Percentiles rank a stretch among this genome's conserved stretches.
phyloP scores from a whole-genome alignment of 1,140 invertebrate genomes.

The Platorchestia sp. region DNA sequence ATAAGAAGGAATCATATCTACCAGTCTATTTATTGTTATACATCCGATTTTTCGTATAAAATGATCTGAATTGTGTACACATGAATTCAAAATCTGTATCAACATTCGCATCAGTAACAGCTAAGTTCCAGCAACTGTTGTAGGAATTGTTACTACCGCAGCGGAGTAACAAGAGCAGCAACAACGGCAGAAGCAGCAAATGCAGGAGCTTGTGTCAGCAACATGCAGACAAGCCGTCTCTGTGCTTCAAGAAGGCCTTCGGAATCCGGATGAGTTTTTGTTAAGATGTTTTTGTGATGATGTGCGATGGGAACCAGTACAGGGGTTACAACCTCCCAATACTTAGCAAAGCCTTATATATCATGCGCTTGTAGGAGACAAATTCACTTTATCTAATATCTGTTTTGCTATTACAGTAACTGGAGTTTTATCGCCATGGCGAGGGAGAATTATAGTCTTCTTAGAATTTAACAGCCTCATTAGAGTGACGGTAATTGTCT shows the following conservation, averaged over 20 bases:
- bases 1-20: too few species aligned
- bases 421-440: neutral
- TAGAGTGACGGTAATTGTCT: neutral
- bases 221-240: neutral
- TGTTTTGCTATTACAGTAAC: neutral
- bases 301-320: neutral
- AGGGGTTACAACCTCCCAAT: neutral
- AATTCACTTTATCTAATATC: neutral
- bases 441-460: neutral
- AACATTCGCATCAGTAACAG: too few species aligned
- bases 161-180: neutral
- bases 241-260: neutral
- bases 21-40: too few species aligned
- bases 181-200: neutral
- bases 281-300: neutral
- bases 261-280: neutral
- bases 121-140: neutral
- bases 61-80: too few species aligned
- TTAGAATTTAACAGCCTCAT: conserved; percentile 2
- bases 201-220: neutral
- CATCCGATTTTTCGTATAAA: too few species aligned
- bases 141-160: neutral
- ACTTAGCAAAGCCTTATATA: neutral
- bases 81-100: too few species aligned
- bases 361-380: neutral